Evolutionary conservation across 2,888 invertebrate genomes (phyloP).

Genomic region (Saturnia japonica): DNA sequence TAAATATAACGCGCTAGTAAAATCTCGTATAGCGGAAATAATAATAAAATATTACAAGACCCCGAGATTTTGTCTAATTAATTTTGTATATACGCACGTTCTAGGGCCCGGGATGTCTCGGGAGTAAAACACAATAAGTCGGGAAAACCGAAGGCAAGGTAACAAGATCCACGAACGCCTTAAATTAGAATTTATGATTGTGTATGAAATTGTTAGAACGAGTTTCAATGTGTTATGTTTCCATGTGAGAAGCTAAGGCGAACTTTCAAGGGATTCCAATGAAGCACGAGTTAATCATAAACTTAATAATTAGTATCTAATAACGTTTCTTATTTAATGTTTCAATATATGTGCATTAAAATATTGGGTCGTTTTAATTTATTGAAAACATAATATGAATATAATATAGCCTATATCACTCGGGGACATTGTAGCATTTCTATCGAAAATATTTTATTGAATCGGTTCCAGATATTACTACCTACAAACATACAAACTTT

Average conservation of each 20-base stretch:
- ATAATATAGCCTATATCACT: too few relatives aligned
- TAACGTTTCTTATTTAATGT: conserved; percentile 18
- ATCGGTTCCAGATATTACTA: too few relatives aligned
- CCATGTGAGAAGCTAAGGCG: conserved; percentile 52
- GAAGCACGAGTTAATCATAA: conserved; percentile 48
- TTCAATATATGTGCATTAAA: not conserved
- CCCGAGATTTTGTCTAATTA: conserved; percentile 79
- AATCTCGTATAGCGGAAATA: conserved; percentile 73
- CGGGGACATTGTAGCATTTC: too few relatives aligned
- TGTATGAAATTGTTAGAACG: conserved; percentile 78
- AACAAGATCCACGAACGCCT: conserved; percentile 75
- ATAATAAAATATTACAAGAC: conserved; percentile 80
- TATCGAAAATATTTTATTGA: too few relatives aligned
- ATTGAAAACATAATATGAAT: not conserved
- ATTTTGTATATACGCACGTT: conserved; percentile 75
- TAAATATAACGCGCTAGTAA: conserved; percentile 77
- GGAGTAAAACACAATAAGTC: conserved; percentile 75
- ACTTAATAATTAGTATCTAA: conserved; percentile 54
- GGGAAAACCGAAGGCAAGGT: conserved; percentile 72
- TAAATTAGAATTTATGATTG: conserved; percentile 82
- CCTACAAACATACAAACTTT: too few relatives aligned
- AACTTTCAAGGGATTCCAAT: conserved; percentile 52
- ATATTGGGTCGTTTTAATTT: not conserved
- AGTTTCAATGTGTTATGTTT: conserved; percentile 68
- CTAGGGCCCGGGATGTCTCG: conserved; percentile 76